Base-by-base conservation (phyloP, 2,888 invertebrate species). In the Lottia gigantea region DNA sequence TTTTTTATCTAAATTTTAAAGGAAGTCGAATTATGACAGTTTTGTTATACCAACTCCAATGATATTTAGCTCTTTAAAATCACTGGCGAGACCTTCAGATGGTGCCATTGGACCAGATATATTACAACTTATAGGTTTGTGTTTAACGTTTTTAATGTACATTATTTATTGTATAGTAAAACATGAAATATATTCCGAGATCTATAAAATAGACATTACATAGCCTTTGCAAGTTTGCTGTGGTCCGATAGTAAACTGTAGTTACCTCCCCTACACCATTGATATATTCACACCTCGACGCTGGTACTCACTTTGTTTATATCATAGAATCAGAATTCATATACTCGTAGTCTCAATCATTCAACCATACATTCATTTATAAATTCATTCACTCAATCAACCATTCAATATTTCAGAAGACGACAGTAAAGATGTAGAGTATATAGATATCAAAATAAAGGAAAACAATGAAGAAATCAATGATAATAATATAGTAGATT, bases 401-500 rank as follows among this genome's bases (percentile, higher is more conserved):
- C n/a, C 31, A 31, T 31, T 31, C 31, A 31, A 31, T 31, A 31
- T 63, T 64, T 0, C 19, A 75, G 75, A 73, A 61, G 74, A 74
- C 68, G 75, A 75, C 3, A 64, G 31, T 26, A 62, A 62, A 31
- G 68, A 64, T 19, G 46, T 70, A 23, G 66, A 61, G 7, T 63
- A 68, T 23, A 23, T 75, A 46, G 73, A 75, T 40, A 61, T 47
- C 14, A 73, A 73, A 49, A 49, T 74, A 63, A 46, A 63, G 31
- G 62, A 46, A 49, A 70, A 70, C 45, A 67, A 67, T 8, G 70
- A 71, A 46, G 74, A 72, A 40, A 68, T 76, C n/a, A 75, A 31
- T 15, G 74, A 74, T 62, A 65, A 62, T 31, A 77, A 65, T 67
- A 68, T 77, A 12, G 67, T 72, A 31, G 76, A 77, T 31, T 76